Evolutionary conservation across 2,797 vertebrate genomes (phyloP).

Genomic region (Sebastolobus alascanus): DNA sequence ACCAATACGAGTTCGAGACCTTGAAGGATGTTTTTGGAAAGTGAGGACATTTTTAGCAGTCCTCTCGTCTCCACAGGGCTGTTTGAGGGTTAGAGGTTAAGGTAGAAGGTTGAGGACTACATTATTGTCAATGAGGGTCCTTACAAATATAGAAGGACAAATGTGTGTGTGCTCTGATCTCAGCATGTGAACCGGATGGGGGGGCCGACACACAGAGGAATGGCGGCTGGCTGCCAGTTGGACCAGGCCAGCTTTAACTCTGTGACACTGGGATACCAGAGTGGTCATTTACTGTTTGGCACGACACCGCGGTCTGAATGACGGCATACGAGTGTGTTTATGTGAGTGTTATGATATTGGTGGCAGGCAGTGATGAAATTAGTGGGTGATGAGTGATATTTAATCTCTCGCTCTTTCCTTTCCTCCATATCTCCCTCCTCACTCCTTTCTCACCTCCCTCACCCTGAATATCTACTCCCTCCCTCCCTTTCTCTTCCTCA

Average conservation of each 20-base stretch:
- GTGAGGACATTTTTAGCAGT: not conserved
- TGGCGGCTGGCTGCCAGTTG: constrained; percentile 46
- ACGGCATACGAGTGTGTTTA: constrained; percentile 21
- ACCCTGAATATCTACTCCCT: constrained; percentile 27
- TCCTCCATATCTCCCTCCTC: constrained; percentile 36
- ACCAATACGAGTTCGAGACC: not conserved
- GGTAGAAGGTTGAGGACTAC: constrained; percentile 11
- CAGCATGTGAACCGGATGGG: constrained; percentile 18
- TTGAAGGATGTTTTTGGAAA: not conserved
- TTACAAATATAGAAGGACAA: not conserved
- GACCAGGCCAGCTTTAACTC: constrained; percentile 26
- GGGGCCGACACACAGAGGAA: constrained; percentile 3
- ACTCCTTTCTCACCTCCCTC: constrained; percentile 26
- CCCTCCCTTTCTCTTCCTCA: too few relatives aligned
- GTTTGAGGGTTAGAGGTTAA: not conserved
- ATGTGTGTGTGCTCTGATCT: not conserved
- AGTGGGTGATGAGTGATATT: constrained; percentile 72
- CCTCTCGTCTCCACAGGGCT: not conserved
- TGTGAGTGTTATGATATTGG: constrained; percentile 40
- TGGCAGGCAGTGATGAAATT: constrained; percentile 58
- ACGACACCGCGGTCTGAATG: constrained; percentile 32
- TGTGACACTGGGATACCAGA: constrained; percentile 42
- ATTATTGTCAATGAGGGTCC: not conserved
- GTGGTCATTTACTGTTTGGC: constrained; percentile 57
- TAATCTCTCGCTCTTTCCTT: constrained; percentile 48